Evolutionary conservation across 2,797 vertebrate genomes (phyloP).

Genomic region (Limnodromus scolopaceus): DNA sequence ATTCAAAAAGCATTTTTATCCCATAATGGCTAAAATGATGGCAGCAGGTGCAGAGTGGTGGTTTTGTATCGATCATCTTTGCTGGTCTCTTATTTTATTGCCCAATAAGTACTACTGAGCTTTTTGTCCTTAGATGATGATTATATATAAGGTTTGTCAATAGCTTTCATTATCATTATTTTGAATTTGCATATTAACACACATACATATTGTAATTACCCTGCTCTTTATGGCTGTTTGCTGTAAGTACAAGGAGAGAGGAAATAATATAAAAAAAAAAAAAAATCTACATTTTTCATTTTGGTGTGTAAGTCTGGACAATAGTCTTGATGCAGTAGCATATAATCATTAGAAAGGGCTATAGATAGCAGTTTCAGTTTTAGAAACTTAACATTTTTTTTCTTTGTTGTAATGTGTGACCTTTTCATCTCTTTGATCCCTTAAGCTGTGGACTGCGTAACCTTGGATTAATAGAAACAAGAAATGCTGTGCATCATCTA

Average conservation of each 20-base stretch:
- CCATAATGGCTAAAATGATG: neutral
- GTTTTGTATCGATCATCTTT: slow-evolving; percentile 52
- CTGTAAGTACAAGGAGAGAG: neutral
- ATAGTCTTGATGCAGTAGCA: neutral
- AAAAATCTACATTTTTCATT: neutral
- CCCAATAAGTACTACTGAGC: neutral
- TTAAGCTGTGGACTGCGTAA: slow-evolving; percentile 17
- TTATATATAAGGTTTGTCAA: neutral
- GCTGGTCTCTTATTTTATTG: neutral
- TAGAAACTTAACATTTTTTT: slow-evolving; percentile 32
- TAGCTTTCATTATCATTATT: neutral
- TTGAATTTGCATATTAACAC: slow-evolving; percentile 6
- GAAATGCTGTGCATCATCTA: neutral
- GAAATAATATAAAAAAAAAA: neutral
- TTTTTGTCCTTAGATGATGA: slow-evolving; percentile 16
- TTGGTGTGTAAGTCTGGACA: neutral
- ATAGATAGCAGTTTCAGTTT: neutral
- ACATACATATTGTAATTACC: neutral
- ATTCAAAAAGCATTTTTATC: slow-evolving; percentile 4
- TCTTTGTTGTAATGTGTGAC: slow-evolving; percentile 2
- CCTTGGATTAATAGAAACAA: slow-evolving; percentile 65
- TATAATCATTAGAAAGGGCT: neutral
- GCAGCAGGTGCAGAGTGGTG: slow-evolving; percentile 9
- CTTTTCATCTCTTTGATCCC: slow-evolving; percentile 65
- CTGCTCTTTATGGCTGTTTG: neutral